phyloP scores from a whole-genome alignment of 35 echinoderm and acorn worm species.

The Apostichopus parvimensis region DNA sequence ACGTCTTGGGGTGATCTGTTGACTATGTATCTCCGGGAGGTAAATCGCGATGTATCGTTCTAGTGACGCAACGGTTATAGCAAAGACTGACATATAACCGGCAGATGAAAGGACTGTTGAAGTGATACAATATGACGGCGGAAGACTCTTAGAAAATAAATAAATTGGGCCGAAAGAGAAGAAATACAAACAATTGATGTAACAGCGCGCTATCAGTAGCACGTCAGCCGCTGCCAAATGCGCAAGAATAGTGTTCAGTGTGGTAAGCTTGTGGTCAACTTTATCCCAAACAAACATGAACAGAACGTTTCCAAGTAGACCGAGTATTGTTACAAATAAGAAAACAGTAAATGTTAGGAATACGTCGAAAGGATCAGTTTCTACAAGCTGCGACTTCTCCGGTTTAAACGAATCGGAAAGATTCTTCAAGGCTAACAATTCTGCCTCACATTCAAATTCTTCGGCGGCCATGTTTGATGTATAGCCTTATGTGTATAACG shows the following conservation, averaged over 20 bases:
- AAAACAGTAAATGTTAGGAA: neutral
- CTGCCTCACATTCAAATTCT: neutral
- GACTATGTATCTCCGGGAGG: neutral
- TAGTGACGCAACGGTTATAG: neutral
- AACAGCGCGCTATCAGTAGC: neutral
- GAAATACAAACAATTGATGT: neutral
- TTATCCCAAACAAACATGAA: neutral
- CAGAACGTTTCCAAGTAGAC: neutral
- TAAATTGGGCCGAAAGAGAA: neutral
- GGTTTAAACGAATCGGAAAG: neutral
- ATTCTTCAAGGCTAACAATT: neutral
- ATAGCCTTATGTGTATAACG: too few relatives aligned
- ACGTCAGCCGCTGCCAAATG: neutral
- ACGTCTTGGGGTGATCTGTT: neutral
- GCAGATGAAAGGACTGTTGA: neutral
- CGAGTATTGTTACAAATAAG: neutral
- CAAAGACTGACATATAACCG: neutral
- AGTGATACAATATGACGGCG: neutral
- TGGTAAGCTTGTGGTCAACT: neutral
- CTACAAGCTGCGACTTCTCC: neutral
- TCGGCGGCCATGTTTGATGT: neutral
- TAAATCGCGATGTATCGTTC: neutral
- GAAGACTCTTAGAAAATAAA: neutral
- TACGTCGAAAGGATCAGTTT: neutral
- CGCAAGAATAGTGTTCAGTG: neutral